These are phyloP conservation scores for Labrus mixtus DNA, from an alignment of 2,113 vertebrate species.

Conservation along the genomic window DNA sequence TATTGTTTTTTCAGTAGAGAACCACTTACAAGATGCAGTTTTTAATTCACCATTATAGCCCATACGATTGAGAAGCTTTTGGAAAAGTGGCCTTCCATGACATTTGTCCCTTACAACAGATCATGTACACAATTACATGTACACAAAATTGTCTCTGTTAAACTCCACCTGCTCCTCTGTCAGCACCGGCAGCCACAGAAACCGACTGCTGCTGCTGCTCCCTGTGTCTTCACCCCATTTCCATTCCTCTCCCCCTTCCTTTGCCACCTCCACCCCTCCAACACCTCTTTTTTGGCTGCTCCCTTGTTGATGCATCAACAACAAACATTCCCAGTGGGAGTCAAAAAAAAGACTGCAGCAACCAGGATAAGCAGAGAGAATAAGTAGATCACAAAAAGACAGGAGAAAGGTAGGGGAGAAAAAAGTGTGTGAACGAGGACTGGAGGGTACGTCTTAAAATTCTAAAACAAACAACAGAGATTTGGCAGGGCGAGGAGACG, in stretches of 20 bases:
- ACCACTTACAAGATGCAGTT: not conserved
- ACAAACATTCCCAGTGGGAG: constrained; percentile 51
- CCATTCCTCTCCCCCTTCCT: constrained; percentile 23
- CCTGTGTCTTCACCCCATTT: constrained; percentile 15
- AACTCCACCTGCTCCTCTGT: constrained; percentile 72
- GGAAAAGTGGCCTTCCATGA: constrained; percentile 37
- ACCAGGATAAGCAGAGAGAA: constrained; percentile 39
- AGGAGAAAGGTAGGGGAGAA: not conserved
- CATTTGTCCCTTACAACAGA: constrained; percentile 57
- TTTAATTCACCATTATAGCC: constrained; percentile 29
- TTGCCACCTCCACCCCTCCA: not conserved
- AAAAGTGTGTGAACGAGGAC: constrained; percentile 25
- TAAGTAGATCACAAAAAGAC: constrained; percentile 43
- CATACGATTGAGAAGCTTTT: constrained; percentile 27
- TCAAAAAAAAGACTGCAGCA: constrained; percentile 41
- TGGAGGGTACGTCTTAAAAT: constrained; percentile 25
- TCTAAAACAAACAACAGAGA: constrained; percentile 18
- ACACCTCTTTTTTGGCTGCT: constrained; percentile 6
- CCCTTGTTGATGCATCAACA: constrained; percentile 41
- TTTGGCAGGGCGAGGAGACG: not conserved
- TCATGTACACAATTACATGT: constrained; percentile 76
- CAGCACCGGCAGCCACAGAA: constrained; percentile 38
- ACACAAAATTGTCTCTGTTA: constrained; percentile 69
- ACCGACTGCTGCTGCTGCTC: constrained; percentile 36
- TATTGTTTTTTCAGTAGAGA: constrained; percentile 7